Percentiles rank a stretch among this genome's conserved stretches.
phyloP scores from a whole-genome alignment of 1,140 invertebrate genomes.

The Lepidurus couesii region DNA sequence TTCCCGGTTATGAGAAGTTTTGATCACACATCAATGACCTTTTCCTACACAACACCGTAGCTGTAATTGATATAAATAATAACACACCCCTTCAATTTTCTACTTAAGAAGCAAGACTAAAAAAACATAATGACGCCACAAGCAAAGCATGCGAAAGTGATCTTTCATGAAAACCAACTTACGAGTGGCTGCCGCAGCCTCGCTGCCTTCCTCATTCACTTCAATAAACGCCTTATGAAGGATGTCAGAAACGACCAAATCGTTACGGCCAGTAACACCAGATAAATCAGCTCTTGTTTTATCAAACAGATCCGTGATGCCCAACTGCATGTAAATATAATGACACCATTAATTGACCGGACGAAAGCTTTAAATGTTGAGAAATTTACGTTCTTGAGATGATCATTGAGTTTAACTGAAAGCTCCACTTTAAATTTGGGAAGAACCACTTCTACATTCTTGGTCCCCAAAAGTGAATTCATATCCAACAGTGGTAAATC shows the following conservation, averaged over 20 bases:
- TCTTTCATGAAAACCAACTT: conserved; percentile 37
- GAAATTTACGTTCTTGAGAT: conserved; percentile 55
- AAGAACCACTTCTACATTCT: conserved; percentile 56
- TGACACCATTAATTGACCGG: background rate
- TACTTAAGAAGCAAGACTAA: too few relatives aligned
- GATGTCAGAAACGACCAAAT: conserved; percentile 54
- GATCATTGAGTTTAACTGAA: conserved; percentile 54
- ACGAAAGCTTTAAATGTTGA: background rate
- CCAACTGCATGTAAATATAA: conserved; percentile 52
- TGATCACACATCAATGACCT: too few relatives aligned
- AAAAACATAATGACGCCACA: background rate
- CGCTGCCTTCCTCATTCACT: conserved; percentile 72
- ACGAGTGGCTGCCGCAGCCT: conserved; percentile 66
- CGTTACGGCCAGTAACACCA: conserved; percentile 51
- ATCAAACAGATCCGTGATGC: conserved; percentile 61
- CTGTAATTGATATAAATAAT: too few relatives aligned
- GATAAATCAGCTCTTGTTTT: conserved; percentile 54
- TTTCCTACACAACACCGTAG: too few relatives aligned
- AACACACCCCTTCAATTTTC: too few relatives aligned
- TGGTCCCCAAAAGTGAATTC: conserved; percentile 43
- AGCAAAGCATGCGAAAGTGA: background rate
- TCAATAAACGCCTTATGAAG: conserved; percentile 76
- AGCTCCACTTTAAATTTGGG: conserved; percentile 73
- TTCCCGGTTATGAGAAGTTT: too few relatives aligned
- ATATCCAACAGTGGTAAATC: conserved; percentile 35